Evolutionary conservation across 2,113 vertebrate species (phyloP), one percentile per base, ranked within the genome.

Genomic region (Thunnus thynnus): DNA sequence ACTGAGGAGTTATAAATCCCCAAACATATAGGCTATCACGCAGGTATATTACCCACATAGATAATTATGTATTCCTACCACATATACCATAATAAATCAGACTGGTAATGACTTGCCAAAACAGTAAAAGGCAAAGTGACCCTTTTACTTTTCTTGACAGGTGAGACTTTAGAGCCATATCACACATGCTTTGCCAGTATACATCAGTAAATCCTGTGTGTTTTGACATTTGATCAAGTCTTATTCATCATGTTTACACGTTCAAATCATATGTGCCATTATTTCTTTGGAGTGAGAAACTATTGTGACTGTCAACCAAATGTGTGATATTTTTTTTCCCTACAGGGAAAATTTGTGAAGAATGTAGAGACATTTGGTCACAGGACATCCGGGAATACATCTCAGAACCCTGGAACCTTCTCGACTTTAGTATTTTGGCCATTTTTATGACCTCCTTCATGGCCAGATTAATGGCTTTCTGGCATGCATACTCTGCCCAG

Each of bases 361-460:
- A 97, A 92, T 99, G 97, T 90, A 98, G 97, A 91, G 95, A 97
- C 88, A 98, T 99, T 73, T 99, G 98, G 98, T 95, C 95, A 27
- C 96, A 98, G 91, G 97, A 97, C 76, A 96, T 97, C 71, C 95
- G 97, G 51, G 98, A 99, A 67, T 99, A 99, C 79, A 84, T 99
- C n/a, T 96, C 97, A 86, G 97, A 99, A 56, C 93, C 98, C 57
- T 99, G 98, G 98, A 99, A 99, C 87, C 96, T 99, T 90, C 96
- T 99, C 13, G 98, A 99, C 80, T 99, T 99, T 64, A 98, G 97
- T 55, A 99, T 99, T 96, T 82, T 99, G 86, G 94, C 97, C 57
- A 97, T 99, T 90, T 99, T 99, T 82, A 96, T 96, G 66, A 96
- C 97, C 18, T 99, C 98, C 0, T 99, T 99, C 88, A 96, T 97